Evolutionary conservation across 2,113 vertebrate species (phyloP).

Genomic region (Chrysemys picta): DNA sequence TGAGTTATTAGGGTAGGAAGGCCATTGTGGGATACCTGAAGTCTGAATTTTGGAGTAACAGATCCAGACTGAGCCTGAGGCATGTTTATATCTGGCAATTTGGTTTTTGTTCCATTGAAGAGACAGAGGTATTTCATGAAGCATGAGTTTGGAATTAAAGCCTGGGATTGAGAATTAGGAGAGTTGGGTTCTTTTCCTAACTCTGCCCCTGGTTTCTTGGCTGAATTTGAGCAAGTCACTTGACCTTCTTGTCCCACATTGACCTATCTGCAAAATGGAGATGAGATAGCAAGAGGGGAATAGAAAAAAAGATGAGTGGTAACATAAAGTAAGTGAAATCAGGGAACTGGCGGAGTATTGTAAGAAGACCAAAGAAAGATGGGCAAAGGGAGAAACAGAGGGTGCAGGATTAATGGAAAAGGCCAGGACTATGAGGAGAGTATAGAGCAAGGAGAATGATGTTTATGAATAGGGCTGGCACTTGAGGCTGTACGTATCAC

Average conservation of each 20-base stretch:
- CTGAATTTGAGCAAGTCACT: not conserved
- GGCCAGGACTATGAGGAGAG: not conserved
- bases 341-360: not conserved
- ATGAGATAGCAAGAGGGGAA: fast-evolving
- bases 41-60: no score
- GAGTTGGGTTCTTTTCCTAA: not conserved
- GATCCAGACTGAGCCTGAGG: not conserved
- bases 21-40: no score
- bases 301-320: not conserved
- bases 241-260: not conserved
- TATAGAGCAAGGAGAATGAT: not conserved
- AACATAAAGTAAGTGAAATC: not conserved
- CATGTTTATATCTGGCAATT: not conserved
- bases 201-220: not conserved
- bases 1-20: no score
- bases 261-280: not conserved
- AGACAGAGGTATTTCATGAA: not conserved
- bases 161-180: not conserved
- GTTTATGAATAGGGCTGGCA: not conserved
- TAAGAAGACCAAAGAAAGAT: not conserved
- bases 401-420: not conserved
- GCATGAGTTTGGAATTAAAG: not conserved
- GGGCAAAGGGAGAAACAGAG: not conserved
- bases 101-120: not conserved
- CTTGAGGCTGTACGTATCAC: not conserved